These are phyloP conservation scores for Lepisosteus osseus DNA, from an alignment of 2,113 vertebrate genomes.

Conservation along the genomic window DNA sequence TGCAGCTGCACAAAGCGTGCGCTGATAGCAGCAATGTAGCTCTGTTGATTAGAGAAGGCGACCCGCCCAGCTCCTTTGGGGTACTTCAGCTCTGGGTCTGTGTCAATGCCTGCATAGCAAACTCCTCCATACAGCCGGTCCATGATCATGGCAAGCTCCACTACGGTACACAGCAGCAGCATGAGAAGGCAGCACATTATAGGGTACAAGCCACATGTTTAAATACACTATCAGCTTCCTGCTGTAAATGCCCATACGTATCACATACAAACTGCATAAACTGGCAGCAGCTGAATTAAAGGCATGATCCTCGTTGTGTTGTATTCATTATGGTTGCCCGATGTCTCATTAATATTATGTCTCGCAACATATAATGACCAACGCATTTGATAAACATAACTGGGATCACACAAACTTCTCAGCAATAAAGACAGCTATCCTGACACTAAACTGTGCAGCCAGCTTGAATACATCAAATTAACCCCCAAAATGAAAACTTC, in stretches of 20 bases:
- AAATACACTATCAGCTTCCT: background rate
- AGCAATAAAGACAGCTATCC: background rate
- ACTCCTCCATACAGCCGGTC: constrained; percentile 96
- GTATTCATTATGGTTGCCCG: constrained; percentile 2
- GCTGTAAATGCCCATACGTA: constrained; percentile 6
- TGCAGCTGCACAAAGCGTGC: constrained; percentile 99
- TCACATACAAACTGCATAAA: background rate
- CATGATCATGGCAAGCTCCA: constrained; percentile 99
- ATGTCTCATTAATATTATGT: constrained; percentile 1
- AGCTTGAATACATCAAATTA: background rate
- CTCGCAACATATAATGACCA: background rate
- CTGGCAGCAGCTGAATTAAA: background rate
- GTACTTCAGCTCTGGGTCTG: constrained; percentile 97
- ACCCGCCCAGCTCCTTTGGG: constrained; percentile 97
- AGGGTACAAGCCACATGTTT: background rate
- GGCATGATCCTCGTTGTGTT: background rate
- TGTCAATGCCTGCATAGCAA: constrained; percentile 98
- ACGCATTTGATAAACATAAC: background rate
- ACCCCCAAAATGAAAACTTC: background rate
- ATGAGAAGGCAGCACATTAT: background rate
- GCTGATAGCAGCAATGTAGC: constrained; percentile 99
- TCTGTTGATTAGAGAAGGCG: constrained; percentile 98
- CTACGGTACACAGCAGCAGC: constrained; percentile 47
- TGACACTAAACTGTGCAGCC: background rate
- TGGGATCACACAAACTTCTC: background rate